These are phyloP conservation scores for Catocala fraxini DNA, from an alignment of 2,888 invertebrate species.

Conservation along the genomic window DNA sequence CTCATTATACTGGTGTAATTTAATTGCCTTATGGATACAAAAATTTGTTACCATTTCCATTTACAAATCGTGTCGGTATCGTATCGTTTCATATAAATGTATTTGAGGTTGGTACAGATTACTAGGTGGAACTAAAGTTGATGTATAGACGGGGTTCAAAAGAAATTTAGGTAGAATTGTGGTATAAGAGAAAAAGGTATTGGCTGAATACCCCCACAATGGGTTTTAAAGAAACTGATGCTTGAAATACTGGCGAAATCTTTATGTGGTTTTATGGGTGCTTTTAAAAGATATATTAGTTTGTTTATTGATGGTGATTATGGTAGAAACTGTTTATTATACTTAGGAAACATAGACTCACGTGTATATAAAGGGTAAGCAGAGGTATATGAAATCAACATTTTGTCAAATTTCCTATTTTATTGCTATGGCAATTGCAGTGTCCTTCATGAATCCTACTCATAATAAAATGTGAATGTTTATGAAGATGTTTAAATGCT, in stretches of 20 bases:
- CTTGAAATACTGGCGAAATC: conserved; percentile 23
- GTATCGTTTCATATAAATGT: conserved; percentile 55
- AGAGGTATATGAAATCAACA: too few species aligned
- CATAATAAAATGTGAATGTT: too few species aligned
- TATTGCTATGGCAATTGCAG: too few species aligned
- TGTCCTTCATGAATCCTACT: too few species aligned
- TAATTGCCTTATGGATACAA: too few species aligned
- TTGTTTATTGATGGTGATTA: conserved; percentile 10
- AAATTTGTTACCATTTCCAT: background rate
- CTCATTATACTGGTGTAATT: too few species aligned
- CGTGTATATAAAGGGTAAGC: too few species aligned
- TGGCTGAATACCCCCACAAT: conserved; percentile 46
- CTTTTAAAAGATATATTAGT: conserved; percentile 14
- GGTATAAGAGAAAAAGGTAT: conserved; percentile 56
- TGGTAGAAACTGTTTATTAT: background rate
- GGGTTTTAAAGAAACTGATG: conserved; percentile 45
- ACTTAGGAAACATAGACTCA: too few species aligned
- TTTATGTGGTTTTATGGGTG: conserved; percentile 26
- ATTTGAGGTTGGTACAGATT: conserved; percentile 71
- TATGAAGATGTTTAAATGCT: too few species aligned
- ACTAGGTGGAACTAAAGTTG: conserved; percentile 78
- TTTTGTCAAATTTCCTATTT: too few species aligned
- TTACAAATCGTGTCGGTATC: conserved; percentile 40
- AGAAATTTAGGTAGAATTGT: conserved; percentile 70
- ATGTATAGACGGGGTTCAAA: conserved; percentile 72